A percentile compares a stretch with the other conserved stretches of the same genome.
Conservation (phyloP, 1,140 invertebrate species). For the Nasonia vitripennis region DNA sequence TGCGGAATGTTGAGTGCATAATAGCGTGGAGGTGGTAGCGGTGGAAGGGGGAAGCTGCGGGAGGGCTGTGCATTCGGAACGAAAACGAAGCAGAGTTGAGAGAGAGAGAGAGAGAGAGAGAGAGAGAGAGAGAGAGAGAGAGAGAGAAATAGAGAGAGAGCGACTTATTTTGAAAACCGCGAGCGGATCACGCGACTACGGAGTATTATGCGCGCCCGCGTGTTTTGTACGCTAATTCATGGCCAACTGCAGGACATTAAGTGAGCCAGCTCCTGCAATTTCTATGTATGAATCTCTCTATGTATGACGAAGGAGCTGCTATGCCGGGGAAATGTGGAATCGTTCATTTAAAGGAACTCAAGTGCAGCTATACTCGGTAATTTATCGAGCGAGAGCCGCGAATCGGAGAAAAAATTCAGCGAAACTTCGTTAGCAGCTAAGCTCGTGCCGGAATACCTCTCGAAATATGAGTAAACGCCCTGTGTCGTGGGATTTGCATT, state of each 20-base stretch:
- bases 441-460: constrained; percentile 66
- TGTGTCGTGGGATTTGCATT: constrained; percentile 72
- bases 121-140: too few species aligned
- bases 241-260: neutral
- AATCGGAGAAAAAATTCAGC: neutral
- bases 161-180: constrained; percentile 44
- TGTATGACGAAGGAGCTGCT: neutral
- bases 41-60: constrained; percentile 52
- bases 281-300: neutral
- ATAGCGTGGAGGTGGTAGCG: constrained; percentile 54
- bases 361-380: too few species aligned
- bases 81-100: neutral
- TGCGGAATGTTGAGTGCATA: constrained; percentile 72
- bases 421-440: constrained; percentile 55
- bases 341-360: neutral
- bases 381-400: too few species aligned
- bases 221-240: constrained; percentile 14
- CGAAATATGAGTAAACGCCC: constrained; percentile 72
- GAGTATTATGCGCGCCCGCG: constrained; percentile 20
- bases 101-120: too few species aligned
- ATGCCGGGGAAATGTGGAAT: neutral
- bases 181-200: constrained; percentile 44
- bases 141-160: neutral
- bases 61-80: constrained; percentile 1
- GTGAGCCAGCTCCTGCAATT: neutral